Percentiles rank a stretch among this genome's conserved stretches.
These are phyloP conservation scores for Cistogaster globosa DNA, from an alignment of 2,888 invertebrate species.

Conservation along the genomic window DNA sequence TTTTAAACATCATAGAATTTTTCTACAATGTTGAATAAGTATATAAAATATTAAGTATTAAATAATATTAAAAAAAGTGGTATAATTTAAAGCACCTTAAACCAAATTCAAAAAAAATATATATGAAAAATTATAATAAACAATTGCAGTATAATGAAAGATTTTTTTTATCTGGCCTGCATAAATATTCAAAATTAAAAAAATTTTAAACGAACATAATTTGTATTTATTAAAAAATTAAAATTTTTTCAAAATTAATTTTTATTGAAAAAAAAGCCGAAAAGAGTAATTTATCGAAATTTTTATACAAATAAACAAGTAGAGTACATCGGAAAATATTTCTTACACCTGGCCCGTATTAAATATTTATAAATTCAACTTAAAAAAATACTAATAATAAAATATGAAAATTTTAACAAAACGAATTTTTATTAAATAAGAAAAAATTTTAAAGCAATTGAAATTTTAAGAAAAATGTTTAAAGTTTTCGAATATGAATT, in stretches of 20 bases:
- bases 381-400: too few species aligned
- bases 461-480: too few species aligned
- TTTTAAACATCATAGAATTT: conserved; percentile 13
- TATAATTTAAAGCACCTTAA: conserved; percentile 62
- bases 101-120: conserved; percentile 46
- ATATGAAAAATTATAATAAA: not conserved
- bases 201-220: too few species aligned
- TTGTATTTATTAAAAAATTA: not conserved
- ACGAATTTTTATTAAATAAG: too few species aligned
- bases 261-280: too few species aligned
- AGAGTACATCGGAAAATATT: too few species aligned
- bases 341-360: too few species aligned
- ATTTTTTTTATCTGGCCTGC: not conserved
- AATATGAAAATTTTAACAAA: too few species aligned
- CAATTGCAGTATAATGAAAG: conserved; percentile 12
- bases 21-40: conserved; percentile 48
- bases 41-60: conserved; percentile 56
- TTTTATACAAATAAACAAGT: not conserved
- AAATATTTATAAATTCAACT: too few species aligned
- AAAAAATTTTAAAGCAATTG: too few species aligned
- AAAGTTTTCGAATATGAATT: not conserved
- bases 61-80: conserved; percentile 31
- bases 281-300: not conserved
- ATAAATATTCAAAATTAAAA: not conserved
- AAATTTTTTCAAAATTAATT: not conserved